These are phyloP conservation scores for Orthonychiurus folsomi DNA, from an alignment of 2,888 invertebrate genomes.

Conservation along the genomic window DNA sequence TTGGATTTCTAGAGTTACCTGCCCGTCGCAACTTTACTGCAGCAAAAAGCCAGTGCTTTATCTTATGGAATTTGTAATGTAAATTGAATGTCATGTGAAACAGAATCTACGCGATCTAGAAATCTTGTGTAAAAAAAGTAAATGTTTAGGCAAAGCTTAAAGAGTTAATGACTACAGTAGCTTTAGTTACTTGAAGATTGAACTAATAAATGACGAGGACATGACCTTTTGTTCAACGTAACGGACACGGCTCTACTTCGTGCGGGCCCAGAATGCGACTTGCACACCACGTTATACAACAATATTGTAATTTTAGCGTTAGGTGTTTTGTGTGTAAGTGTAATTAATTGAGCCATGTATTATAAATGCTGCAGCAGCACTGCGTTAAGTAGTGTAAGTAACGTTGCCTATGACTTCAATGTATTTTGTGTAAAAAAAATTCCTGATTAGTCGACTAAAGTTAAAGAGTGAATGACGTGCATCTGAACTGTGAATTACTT, in stretches of 20 bases:
- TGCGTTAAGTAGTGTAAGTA: no score
- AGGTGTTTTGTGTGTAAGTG: no score
- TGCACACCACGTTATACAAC: no score
- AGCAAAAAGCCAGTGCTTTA: background rate
- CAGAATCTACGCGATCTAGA: no score
- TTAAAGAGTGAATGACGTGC: background rate
- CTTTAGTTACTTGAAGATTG: background rate
- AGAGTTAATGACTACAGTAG: background rate
- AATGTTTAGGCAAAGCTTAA: background rate
- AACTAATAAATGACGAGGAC: background rate
- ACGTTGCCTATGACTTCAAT: no score
- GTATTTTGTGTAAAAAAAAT: background rate
- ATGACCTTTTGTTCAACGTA: no score
- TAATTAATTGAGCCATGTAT: no score
- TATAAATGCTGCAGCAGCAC: no score
- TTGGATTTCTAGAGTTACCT: constrained; percentile 4
- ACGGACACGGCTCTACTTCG: no score
- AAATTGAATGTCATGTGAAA: background rate
- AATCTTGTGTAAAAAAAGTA: background rate
- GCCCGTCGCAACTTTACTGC: background rate
- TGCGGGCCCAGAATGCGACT: no score
- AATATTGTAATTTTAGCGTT: no score
- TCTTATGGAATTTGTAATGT: background rate
- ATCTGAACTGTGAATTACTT: background rate
- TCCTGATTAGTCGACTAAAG: no score